Percentiles rank a stretch among this genome's conserved stretches.
phyloP scores from a whole-genome alignment of 2,113 vertebrate genomes.

The Periophthalmus modestus region DNA sequence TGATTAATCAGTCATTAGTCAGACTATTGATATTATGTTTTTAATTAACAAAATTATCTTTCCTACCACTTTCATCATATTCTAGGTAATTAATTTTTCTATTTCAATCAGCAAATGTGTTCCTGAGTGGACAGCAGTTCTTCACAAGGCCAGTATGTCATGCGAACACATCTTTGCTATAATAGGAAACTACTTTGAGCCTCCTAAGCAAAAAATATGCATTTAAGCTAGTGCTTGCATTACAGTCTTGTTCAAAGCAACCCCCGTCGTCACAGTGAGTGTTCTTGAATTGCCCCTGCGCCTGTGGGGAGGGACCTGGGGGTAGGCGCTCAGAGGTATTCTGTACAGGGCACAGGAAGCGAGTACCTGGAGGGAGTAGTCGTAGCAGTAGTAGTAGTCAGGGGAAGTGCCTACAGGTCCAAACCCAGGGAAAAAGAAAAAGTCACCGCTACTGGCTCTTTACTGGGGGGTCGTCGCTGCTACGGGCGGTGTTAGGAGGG shows the following conservation, averaged over 20 bases:
- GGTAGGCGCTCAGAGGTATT: conserved; percentile 59
- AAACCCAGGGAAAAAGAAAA: conserved; percentile 40
- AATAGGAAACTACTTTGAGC: conserved; percentile 4
- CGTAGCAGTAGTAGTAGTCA: conserved; percentile 36
- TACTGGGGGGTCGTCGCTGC: conserved; percentile 44
- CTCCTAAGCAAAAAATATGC: not conserved
- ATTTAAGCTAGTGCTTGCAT: conserved; percentile 27
- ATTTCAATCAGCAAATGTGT: not conserved
- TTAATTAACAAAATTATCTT: no score
- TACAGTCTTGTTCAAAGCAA: conserved; percentile 41
- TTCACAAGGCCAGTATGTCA: not conserved
- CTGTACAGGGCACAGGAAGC: conserved; percentile 64
- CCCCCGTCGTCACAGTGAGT: conserved; percentile 4
- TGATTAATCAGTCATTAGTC: no score
- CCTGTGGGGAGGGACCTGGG: conserved; percentile 57
- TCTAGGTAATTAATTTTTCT: not conserved
- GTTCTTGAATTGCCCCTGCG: conserved; percentile 67
- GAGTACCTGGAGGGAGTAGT: conserved; percentile 57
- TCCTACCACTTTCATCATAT: not conserved
- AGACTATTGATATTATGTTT: no score
- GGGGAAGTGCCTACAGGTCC: conserved; percentile 72
- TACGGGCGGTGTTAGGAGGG: conserved; percentile 48
- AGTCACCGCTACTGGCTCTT: conserved; percentile 59
- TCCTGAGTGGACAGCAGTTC: not conserved
- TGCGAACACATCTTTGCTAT: not conserved